Evolutionary conservation across 2,797 vertebrate genomes (phyloP).

Genomic region (Oreortyx pictus): DNA sequence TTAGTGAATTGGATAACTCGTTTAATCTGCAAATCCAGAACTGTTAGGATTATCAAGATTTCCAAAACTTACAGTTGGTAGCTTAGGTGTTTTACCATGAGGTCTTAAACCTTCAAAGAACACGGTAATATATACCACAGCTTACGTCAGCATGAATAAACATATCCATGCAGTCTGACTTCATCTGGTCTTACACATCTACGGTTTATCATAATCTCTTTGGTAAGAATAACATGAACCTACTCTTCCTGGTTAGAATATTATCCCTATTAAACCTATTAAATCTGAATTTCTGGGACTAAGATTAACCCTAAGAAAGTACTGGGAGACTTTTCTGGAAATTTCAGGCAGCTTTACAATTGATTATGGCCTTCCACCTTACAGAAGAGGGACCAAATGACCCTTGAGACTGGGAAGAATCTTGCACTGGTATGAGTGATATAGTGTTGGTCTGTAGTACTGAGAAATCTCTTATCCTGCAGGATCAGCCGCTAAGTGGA

Average conservation of each 20-base stretch:
- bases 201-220: background rate
- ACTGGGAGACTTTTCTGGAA: background rate
- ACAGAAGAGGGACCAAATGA: background rate
- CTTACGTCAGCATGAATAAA: background rate
- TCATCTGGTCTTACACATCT: background rate
- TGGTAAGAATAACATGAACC: background rate
- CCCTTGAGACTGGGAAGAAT: background rate
- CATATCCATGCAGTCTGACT: too few relatives aligned
- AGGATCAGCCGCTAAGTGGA: conserved; percentile 85
- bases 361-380: background rate
- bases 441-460: background rate
- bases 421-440: background rate
- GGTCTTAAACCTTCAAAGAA: background rate
- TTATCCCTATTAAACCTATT: background rate
- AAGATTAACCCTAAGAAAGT: background rate
- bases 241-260: background rate
- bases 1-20: background rate
- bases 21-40: background rate
- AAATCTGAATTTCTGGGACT: background rate
- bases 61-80: background rate
- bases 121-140: background rate
- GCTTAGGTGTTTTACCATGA: background rate
- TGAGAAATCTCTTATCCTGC: conserved; percentile 8
- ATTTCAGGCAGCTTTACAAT: background rate
- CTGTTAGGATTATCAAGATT: background rate